Base-by-base conservation (phyloP, 1,140 invertebrate species). In the Patella vulgata region DNA sequence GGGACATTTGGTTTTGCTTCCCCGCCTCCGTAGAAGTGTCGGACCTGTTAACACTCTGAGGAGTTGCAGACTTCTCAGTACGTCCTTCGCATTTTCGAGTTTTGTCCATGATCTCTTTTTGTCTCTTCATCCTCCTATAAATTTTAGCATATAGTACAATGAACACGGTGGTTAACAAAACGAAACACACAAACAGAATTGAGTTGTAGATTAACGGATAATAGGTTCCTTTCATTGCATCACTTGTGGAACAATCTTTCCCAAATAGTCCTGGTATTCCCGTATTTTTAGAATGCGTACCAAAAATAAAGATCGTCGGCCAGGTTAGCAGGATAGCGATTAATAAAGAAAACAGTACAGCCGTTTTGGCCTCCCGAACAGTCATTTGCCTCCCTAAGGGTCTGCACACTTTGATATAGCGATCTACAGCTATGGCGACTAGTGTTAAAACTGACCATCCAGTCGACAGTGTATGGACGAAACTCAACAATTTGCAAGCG, bases 211-310 rank as follows among this genome's bases (percentile, higher is more conserved):
- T 42, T n/a, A 66, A 25, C 4, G 70, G 65, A 19, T 56, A 55
- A 0, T 51, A 46, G 12, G 74, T 66, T 8, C 68, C 58, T 3
- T 30, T 30, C 27, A 63, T 69, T 5, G 64, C 44, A 21, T 73
- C 67, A 8, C 65, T 58, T 19, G 72, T 68, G 19, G 67, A 73
- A 48, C 76, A 78, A 50, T 73, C 69, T 3, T 52, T 59, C 6
- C 76, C 74, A 2, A 60, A 59, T 1, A 76, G 42, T 0, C 57
- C 68, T 1, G 44, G 28, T 0, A 56, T 0, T 19, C 23, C 6
- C 0, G 59, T 67, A 5, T 40, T 33, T 14, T 48, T 21, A 4
- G 57, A 40, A 11, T 46, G 30, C 12, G 60, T n/a, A 0, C 63
- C 63, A 3, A 52, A 50, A 5, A 66, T 12, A n/a, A 66, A 36